phyloP scores from a whole-genome alignment of 2,888 invertebrate species.

The Masnerella sp. region DNA sequence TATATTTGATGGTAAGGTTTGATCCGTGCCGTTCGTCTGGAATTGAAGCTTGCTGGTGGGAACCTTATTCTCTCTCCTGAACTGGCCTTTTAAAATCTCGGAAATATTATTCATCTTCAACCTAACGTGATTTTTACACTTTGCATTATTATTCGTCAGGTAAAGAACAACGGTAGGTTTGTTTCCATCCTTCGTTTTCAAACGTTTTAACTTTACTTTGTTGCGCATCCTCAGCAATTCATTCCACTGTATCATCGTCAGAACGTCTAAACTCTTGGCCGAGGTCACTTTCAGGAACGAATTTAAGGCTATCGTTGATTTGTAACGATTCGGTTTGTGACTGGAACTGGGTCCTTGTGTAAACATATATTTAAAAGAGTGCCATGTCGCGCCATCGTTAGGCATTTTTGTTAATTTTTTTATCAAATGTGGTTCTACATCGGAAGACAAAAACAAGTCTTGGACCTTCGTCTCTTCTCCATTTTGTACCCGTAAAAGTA shows the following conservation, averaged over 20 bases:
- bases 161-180: neutral
- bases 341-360: neutral
- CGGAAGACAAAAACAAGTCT: constrained; percentile 3
- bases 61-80: neutral
- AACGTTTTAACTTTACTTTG: constrained; percentile 2
- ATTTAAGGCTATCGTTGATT: constrained; percentile 19
- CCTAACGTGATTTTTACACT: neutral
- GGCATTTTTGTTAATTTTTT: neutral
- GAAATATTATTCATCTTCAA: neutral
- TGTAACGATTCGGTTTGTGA: constrained; percentile 4
- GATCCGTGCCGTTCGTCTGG: too few relatives aligned
- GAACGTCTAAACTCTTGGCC: neutral
- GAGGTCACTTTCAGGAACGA: constrained; percentile 11
- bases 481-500: constrained; percentile 1
- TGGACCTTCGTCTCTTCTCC: neutral
- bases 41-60: too few relatives aligned
- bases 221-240: neutral
- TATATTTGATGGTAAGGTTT: too few relatives aligned
- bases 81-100: neutral
- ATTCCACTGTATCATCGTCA: neutral
- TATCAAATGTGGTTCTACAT: neutral
- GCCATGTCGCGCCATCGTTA: neutral
- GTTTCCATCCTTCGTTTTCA: neutral
- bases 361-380: neutral
- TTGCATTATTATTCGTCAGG: neutral